Conservation (phyloP, 2,797 vertebrate genomes). For the Urocyon cinereoargenteus region DNA sequence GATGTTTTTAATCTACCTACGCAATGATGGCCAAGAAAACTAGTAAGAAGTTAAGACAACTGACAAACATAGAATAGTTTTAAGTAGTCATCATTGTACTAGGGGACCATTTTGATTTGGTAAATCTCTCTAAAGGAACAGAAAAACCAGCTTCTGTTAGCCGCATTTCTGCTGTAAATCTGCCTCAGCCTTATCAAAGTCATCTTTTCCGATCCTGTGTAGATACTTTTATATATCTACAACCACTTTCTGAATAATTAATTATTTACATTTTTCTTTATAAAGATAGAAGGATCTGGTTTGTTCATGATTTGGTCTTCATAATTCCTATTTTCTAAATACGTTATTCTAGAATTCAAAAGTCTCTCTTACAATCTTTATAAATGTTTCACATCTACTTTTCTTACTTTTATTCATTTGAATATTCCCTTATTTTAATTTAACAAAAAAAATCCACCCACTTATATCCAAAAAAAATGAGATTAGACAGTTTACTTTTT, state of each 20-base stretch:
- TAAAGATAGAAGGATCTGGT: neutral
- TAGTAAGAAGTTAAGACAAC: neutral
- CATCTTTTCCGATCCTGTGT: neutral
- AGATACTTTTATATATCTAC: neutral
- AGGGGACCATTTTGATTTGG: neutral
- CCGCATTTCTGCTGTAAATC: neutral
- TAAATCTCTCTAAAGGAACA: neutral
- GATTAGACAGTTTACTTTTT: slow-evolving; percentile 8
- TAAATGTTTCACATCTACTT: slow-evolving; percentile 32
- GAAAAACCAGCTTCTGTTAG: neutral
- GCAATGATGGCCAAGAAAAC: neutral
- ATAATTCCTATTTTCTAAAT: slow-evolving; percentile 1
- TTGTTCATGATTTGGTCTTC: neutral
- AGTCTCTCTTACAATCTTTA: neutral
- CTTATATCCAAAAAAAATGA: neutral
- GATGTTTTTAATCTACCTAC: neutral
- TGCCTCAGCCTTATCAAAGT: neutral
- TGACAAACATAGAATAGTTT: neutral
- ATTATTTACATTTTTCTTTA: slow-evolving; percentile 16
- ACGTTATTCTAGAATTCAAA: slow-evolving; percentile 42
- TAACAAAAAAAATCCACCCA: neutral
- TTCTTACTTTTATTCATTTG: neutral
- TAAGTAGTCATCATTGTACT: neutral
- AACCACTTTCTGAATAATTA: neutral
- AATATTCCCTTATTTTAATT: slow-evolving; percentile 15